Percentiles rank a stretch among this genome's conserved stretches.
These are phyloP conservation scores for Neoaliturus tenellus DNA, from an alignment of 2,888 invertebrate species.

Conservation along the genomic window DNA sequence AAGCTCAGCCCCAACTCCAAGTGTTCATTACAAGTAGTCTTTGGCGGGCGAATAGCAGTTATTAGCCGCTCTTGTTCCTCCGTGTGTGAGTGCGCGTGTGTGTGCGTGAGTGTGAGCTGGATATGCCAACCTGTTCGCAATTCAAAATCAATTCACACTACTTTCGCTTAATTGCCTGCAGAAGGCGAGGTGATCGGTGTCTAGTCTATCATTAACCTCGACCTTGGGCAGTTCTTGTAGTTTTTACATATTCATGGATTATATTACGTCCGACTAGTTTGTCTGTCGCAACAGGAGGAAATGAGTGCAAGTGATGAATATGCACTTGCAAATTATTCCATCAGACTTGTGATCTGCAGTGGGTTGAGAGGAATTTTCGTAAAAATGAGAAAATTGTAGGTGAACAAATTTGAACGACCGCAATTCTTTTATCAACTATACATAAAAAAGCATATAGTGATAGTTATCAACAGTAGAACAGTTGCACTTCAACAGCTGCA, in stretches of 20 bases:
- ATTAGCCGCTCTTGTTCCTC: neutral
- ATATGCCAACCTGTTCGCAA: neutral
- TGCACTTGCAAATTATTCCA: no score
- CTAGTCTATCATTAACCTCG: slow-evolving; percentile 2
- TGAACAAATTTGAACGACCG: no score
- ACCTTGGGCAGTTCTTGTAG: slow-evolving; percentile 14
- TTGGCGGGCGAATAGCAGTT: neutral
- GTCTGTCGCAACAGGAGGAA: no score
- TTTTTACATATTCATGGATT: slow-evolving; percentile 18
- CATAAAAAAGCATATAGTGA: no score
- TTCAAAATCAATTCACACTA: slow-evolving; percentile 14
- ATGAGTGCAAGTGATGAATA: no score
- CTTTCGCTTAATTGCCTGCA: neutral
- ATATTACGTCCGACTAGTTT: neutral
- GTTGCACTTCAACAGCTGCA: neutral
- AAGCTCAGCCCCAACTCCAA: neutral
- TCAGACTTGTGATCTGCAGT: no score
- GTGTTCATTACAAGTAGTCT: neutral
- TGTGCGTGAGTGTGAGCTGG: neutral
- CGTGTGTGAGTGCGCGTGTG: neutral
- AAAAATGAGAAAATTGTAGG: no score
- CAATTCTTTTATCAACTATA: no score
- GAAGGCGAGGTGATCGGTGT: neutral
- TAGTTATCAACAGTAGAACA: no score
- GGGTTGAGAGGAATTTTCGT: no score